Conservation (phyloP, 1,140 invertebrate species). For the Drosophila lowei region DNA sequence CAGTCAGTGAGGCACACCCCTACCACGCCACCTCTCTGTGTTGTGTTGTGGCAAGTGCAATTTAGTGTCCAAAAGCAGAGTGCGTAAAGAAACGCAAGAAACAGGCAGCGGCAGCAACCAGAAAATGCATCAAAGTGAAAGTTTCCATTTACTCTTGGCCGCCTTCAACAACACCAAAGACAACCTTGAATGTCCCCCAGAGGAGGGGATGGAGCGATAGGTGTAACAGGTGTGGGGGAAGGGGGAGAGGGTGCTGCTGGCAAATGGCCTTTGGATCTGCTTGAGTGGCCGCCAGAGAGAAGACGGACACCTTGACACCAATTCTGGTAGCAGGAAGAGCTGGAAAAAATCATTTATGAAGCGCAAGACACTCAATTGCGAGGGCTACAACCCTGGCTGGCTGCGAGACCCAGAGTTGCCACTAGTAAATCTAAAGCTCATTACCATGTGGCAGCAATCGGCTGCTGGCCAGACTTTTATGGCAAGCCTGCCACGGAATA, state of each 20-base stretch:
- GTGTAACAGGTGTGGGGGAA: not conserved
- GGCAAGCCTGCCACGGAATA: conserved; percentile 39
- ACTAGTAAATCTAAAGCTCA: conserved; percentile 61
- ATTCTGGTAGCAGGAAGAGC: conserved; percentile 1
- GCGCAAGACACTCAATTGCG: too few relatives aligned
- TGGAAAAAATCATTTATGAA: not conserved
- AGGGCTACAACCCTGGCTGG: too few relatives aligned
- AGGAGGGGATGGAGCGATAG: conserved; percentile 22
- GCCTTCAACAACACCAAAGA: conserved; percentile 33
- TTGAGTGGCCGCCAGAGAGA: conserved; percentile 13
- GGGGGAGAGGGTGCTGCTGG: not conserved
- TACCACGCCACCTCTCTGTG: not conserved
- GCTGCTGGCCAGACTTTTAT: conserved; percentile 52
- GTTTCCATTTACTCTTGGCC: conserved; percentile 38
- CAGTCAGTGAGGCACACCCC: not conserved
- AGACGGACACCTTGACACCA: conserved; percentile 28
- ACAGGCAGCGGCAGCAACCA: conserved; percentile 6
- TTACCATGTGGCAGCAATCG: conserved; percentile 74
- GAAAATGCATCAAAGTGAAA: conserved; percentile 69
- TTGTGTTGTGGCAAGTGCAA: conserved; percentile 39
- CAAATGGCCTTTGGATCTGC: conserved; percentile 16
- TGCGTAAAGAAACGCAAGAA: conserved; percentile 40
- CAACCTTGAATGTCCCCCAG: conserved; percentile 68
- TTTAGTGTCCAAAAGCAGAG: conserved; percentile 71
- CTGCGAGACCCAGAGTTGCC: conserved; percentile 4